These are phyloP conservation scores for Timema cristinae DNA, from an alignment of 2,888 invertebrate genomes.

Conservation along the genomic window DNA sequence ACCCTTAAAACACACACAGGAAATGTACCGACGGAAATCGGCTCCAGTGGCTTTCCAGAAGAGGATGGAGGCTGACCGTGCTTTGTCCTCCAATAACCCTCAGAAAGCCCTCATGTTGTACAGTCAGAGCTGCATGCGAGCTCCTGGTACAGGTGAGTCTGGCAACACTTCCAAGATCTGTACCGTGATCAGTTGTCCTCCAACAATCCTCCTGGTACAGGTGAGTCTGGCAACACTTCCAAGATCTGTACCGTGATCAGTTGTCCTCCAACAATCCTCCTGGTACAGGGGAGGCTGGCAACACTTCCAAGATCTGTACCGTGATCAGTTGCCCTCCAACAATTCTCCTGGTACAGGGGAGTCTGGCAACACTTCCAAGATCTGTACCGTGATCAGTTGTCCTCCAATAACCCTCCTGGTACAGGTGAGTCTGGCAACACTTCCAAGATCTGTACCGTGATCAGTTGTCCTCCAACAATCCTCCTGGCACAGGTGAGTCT, in stretches of 20 bases:
- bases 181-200: background rate
- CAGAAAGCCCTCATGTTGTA: slow-evolving; percentile 59
- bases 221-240: too few species aligned
- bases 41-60: slow-evolving; percentile 57
- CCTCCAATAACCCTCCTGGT: slow-evolving; percentile 51
- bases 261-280: too few species aligned
- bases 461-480: background rate
- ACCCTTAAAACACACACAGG: slow-evolving; percentile 61
- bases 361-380: too few species aligned
- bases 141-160: slow-evolving; percentile 58
- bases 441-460: background rate
- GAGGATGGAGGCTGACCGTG: slow-evolving; percentile 58
- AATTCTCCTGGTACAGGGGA: too few species aligned
- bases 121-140: slow-evolving; percentile 69
- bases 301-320: too few species aligned
- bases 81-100: slow-evolving; percentile 52
- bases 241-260: too few species aligned
- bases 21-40: slow-evolving; percentile 64
- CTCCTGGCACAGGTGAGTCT: slow-evolving; percentile 53
- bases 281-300: too few species aligned
- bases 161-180: background rate
- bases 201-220: slow-evolving; percentile 53
- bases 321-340: too few species aligned
- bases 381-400: too few species aligned
- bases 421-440: slow-evolving; percentile 48